These are phyloP conservation scores for Prunella fulvescens DNA, from an alignment of 2,113 vertebrate species.

Conservation along the genomic window DNA sequence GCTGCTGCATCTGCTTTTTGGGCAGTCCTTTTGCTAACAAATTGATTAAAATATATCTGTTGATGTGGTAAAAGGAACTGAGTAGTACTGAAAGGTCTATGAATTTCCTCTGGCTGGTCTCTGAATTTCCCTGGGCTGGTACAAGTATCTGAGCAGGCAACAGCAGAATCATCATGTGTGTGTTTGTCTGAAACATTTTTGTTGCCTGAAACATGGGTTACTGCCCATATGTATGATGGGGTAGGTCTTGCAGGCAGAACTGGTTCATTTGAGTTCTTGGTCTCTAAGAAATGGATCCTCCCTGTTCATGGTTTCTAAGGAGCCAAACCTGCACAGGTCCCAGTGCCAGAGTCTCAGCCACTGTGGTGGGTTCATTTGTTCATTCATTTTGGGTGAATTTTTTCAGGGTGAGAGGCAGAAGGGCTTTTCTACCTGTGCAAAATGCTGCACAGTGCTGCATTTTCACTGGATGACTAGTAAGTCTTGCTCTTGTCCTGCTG, in stretches of 20 bases:
- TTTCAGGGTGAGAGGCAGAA: neutral
- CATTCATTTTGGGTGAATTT: neutral
- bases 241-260: neutral
- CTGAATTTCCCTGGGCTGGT: neutral
- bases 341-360: neutral
- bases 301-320: neutral
- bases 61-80: neutral
- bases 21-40: neutral
- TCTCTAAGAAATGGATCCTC: neutral
- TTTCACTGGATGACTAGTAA: neutral
- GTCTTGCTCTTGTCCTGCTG: neutral
- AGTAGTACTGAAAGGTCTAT: neutral
- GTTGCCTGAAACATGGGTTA: neutral
- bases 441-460: neutral
- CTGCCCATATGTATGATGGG: neutral
- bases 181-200: neutral
- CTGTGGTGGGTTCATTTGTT: neutral
- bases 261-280: neutral
- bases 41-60: neutral
- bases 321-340: neutral
- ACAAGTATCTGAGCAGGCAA: neutral
- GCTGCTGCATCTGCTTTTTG: neutral
- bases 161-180: rapidly evolving
- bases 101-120: neutral
- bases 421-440: neutral